A percentile compares a stretch with the other conserved stretches of the same genome.
These are phyloP conservation scores for Papilio glaucus DNA, from an alignment of 1,140 invertebrate species.

Conservation along the genomic window DNA sequence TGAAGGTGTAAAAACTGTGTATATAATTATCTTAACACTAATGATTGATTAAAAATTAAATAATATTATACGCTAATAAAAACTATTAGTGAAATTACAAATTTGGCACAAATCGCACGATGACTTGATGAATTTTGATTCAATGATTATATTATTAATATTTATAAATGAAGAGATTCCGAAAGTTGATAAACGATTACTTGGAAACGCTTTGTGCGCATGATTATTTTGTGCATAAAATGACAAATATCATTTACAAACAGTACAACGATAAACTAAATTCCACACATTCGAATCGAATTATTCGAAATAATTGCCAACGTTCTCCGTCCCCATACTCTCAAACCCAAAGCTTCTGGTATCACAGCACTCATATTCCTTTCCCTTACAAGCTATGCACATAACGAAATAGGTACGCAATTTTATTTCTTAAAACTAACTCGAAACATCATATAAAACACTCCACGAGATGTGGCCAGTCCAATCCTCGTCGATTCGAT, in stretches of 20 bases:
- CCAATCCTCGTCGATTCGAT: conserved; percentile 26
- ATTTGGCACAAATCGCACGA: conserved; percentile 66
- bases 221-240: conserved; percentile 36
- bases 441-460: conserved; percentile 54
- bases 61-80: conserved; percentile 49
- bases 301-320: conserved; percentile 38
- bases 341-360: conserved; percentile 63
- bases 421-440: conserved; percentile 59
- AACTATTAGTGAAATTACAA: conserved; percentile 52
- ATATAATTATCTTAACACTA: conserved; percentile 60
- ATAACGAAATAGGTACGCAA: conserved; percentile 50
- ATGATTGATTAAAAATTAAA: conserved; percentile 56
- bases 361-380: conserved; percentile 76
- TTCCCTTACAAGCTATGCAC: conserved; percentile 64
- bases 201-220: conserved; percentile 37
- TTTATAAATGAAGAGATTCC: conserved; percentile 33
- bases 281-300: conserved; percentile 24
- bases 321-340: conserved; percentile 44
- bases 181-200: conserved; percentile 29
- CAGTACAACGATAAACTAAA: conserved; percentile 37
- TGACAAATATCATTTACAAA: conserved; percentile 36
- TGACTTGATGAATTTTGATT: conserved; percentile 39
- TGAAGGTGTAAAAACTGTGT: conserved; percentile 77
- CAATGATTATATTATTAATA: conserved; percentile 18
- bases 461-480: conserved; percentile 27